Evolutionary conservation across 2,113 vertebrate genomes (phyloP).

Genomic region (Myotis yumanensis): DNA sequence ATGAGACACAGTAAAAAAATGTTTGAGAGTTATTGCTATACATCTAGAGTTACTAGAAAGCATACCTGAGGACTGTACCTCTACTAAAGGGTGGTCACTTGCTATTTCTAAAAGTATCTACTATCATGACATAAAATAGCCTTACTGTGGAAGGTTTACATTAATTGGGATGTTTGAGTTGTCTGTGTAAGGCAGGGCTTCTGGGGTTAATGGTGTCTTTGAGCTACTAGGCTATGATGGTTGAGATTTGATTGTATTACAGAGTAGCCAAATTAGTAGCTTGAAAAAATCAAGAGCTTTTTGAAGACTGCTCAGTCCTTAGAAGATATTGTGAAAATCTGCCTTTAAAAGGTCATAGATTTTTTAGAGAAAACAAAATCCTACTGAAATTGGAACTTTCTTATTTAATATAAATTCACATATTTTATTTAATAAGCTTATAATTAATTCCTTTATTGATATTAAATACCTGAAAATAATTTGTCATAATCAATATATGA

Average conservation of each 20-base stretch:
- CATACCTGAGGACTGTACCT: not conserved
- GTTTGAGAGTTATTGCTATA: not conserved
- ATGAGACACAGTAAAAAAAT: not conserved
- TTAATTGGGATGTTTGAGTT: not conserved
- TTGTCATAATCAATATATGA: not conserved
- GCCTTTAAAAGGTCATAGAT: not conserved
- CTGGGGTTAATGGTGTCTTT: not conserved
- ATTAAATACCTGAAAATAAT: slow-evolving; percentile 29
- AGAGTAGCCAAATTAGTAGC: not conserved
- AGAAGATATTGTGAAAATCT: slow-evolving; percentile 17
- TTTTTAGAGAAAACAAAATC: not conserved
- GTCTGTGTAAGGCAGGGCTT: not conserved
- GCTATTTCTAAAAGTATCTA: not conserved
- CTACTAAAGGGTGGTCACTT: not conserved
- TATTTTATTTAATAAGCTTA: slow-evolving; percentile 17
- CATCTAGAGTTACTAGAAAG: not conserved
- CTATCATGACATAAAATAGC: not conserved
- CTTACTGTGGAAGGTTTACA: not conserved
- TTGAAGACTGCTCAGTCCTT: not conserved
- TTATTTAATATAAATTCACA: not conserved
- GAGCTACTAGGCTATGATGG: not conserved
- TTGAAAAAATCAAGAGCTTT: not conserved
- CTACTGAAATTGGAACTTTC: slow-evolving; percentile 27
- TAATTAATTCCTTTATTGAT: slow-evolving; percentile 26
- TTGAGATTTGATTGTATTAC: not conserved